Base-by-base conservation (phyloP, 2,888 invertebrate species). In the Standfussiana lucernea region DNA sequence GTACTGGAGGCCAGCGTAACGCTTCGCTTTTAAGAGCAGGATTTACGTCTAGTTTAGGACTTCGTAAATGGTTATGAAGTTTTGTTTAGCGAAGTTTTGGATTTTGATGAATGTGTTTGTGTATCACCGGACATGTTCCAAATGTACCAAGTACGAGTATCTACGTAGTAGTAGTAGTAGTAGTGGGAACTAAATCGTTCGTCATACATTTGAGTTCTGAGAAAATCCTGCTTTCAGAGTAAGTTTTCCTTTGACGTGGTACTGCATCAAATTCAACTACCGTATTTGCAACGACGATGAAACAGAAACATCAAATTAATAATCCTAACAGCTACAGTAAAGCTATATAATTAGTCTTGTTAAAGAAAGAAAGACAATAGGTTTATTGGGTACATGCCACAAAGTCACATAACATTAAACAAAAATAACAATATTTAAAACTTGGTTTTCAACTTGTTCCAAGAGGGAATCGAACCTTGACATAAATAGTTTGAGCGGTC, bases 11-110 rank as follows among this genome's bases (percentile, higher is more conserved):
- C 68, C n/a, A 72, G 56, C 40, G 59, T 66, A 50, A 67, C 32
- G 56, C 37, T 50, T 61, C 42, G 32, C 32, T 40, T 64, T 74
- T 56, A 37, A 80, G 21, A 77, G 15, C 37, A 47, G 42, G 68
- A 79, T 69, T 84, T 40, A 40, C 21, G 18, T 59, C 42, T 45
- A 69, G 32, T 61, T 84, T 24, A 50, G 18, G 11, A 8, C 28
- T 64, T 66, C 7, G n/a, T 7, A 53, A 37, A 75, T 64, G 35
- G n/a, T 53, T 56, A 35, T 59, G 37, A 71, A 71, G 35, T 45
- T 75, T 69, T 56, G 70, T 56, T 62, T 18, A 47, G 21, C 45
- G 40, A 24, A 3, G 15, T 28, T 45, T 18, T n/a, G 28, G 15
- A 24, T 47, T 50, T 45, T 35, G 1, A 28, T 24, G 24, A 0